Evolutionary conservation across 2,888 invertebrate genomes (phyloP), one percentile per base, ranked within the genome.

Genomic region (Polydrusus cervinus): DNA sequence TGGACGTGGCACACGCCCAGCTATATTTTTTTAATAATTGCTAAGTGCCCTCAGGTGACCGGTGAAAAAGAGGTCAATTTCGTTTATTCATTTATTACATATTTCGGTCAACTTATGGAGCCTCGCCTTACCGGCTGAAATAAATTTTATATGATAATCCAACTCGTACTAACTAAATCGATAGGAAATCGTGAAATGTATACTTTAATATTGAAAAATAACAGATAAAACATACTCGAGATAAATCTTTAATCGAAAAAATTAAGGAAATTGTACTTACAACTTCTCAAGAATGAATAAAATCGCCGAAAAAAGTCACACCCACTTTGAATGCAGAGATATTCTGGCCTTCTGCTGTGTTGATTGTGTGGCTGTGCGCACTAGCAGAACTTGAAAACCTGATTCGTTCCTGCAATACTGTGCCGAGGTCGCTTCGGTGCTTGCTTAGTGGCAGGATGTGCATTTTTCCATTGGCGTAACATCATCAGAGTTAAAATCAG

Each of bases 351-450:
- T 34, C 18, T 49, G n/a, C 13, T 47, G 45, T 13, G 6, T n/a
- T 25, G n/a, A n/a, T n/a, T n/a, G n/a, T n/a, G n/a, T n/a, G n/a
- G n/a, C 18, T 20, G n/a, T 49, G 51, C 51, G 66, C 66, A 51
- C 66, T 34, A 16, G 51, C 51, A n/a, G 51, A 14, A 47, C 8
- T 16, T 47, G 20, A 51, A 66, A 51, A 49, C 51, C 47, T 66
- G 64, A 30, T 47, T 45, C 47, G 64, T 64, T 47, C 45, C 64
- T 30, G 64, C 30, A 30, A 45, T 47, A 25, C 64, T 64, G 45
- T 64, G 64, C 34, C 57, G 57, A 60, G 57, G 57, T 60, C 57
- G 57, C 57, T 60, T 14, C 18, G 40, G 57, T 55, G 55, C 55
- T 14, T 40, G 38, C 38, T 38, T 18, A 18, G 38, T 16, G 38